These are phyloP conservation scores for Ferdinandea cuprea DNA, from an alignment of 2,888 invertebrate species.

Conservation along the genomic window DNA sequence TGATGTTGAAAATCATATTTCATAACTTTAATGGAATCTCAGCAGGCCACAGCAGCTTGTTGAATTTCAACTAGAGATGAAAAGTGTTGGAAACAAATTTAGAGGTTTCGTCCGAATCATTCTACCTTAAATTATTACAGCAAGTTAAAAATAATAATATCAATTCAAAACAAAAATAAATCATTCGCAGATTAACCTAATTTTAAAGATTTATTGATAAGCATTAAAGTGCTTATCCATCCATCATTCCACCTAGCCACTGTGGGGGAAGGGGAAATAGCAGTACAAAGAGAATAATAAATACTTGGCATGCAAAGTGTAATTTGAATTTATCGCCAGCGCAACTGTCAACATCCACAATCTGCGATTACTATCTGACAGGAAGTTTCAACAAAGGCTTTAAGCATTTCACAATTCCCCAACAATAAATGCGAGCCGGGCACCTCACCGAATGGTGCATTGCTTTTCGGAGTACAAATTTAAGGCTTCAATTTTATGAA, in stretches of 20 bases:
- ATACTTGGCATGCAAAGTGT: conserved; percentile 8
- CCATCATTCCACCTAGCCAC: not conserved
- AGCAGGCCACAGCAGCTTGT: not conserved
- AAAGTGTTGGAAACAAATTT: not conserved
- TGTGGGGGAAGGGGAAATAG: not conserved
- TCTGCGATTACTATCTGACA: conserved; percentile 28
- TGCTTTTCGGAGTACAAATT: not conserved
- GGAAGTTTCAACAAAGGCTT: not conserved
- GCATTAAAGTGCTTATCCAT: too few relatives aligned
- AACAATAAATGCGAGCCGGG: not conserved
- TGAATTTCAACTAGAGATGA: not conserved
- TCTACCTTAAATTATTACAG: too few relatives aligned
- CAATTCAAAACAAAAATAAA: conserved; percentile 10
- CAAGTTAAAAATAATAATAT: too few relatives aligned
- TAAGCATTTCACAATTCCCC: conserved; percentile 5
- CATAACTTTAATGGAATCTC: not conserved
- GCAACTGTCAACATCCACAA: conserved; percentile 29
- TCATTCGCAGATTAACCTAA: not conserved
- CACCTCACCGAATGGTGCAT: not conserved
- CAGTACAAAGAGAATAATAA: not conserved
- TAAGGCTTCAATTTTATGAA: not conserved
- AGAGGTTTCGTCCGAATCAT: too few relatives aligned
- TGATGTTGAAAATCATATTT: conserved; percentile 39
- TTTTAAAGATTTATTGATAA: too few relatives aligned
- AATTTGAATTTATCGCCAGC: conserved; percentile 32